Evolutionary conservation across 2,888 invertebrate species (phyloP).

Genomic region (Hedychridium roseum): DNA sequence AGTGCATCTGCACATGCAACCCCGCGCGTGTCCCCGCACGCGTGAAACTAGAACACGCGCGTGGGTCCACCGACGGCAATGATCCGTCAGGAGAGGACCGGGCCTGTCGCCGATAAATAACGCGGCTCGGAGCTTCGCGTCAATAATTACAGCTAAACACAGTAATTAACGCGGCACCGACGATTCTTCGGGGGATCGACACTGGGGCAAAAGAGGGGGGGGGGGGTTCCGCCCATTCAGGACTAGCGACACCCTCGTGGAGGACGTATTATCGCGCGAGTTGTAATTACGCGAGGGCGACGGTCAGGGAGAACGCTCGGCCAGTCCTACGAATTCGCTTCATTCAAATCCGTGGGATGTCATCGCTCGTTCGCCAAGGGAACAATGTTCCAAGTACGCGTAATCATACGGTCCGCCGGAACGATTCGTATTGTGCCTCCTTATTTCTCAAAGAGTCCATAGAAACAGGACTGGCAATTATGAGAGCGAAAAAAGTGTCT

Average conservation of each 20-base stretch:
- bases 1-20: slow-evolving; percentile 41
- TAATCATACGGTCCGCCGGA: too few species aligned
- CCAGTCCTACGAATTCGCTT: background rate
- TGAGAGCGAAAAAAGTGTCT: too few species aligned
- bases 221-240: slow-evolving; percentile 35
- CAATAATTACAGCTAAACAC: slow-evolving; percentile 49
- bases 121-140: slow-evolving; percentile 17
- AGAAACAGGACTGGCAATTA: too few species aligned
- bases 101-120: slow-evolving; percentile 30
- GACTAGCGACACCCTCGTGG: slow-evolving; percentile 35
- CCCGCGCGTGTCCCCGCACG: slow-evolving; percentile 3
- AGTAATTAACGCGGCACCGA: slow-evolving; percentile 44
- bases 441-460: too few species aligned
- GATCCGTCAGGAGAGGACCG: slow-evolving; percentile 13
- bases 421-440: too few species aligned
- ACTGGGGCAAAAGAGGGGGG: too few species aligned
- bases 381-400: too few species aligned
- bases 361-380: too few species aligned
- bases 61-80: slow-evolving; percentile 5
- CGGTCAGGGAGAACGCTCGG: too few species aligned
- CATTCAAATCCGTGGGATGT: slow-evolving; percentile 2
- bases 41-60: slow-evolving; percentile 11
- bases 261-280: slow-evolving; percentile 39
- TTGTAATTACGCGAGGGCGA: slow-evolving; percentile 39
- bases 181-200: slow-evolving; percentile 42